Base-by-base conservation (phyloP, 1,140 invertebrate species). In the Dendrolimus kikuchii region DNA sequence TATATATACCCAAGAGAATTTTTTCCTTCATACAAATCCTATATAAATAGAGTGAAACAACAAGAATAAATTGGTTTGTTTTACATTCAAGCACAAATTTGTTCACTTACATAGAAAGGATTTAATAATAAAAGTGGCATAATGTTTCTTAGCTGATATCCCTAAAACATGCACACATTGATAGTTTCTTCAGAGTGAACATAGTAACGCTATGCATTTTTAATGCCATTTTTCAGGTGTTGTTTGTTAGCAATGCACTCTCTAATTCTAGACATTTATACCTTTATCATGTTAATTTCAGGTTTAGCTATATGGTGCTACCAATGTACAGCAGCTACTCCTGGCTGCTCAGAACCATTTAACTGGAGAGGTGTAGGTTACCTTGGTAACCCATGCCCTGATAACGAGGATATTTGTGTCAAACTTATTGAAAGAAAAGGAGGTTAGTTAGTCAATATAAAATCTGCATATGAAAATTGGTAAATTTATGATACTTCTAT, bases 371-470 rank as follows among this genome's bases (percentile, higher is more conserved):
- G 91, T 46, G 79, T 90, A 40, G 89, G 90, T 0, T 90, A 88
- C 51, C 68, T 90, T 8, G 90, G 90, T 0, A 94, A 91, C 76
- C 91, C 94, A 55, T 98, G 96, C 79, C 94, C 94, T 1, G 93
- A 95, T 68, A 86, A 89, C 56, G 90, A 96, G 83, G 96, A 98
- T 77, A 93, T 95, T 66, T 98, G 96, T 89, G 94, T 98, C 0
- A 97, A 98, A 88, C 89, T 98, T 40, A 93, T 95, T 58, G 95
- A 98, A 84, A 89, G 89, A 53, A 95, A 95, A 91, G 95, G 93
- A 90, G 93, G 95, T 96, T 55, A 57, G 56, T 44, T 41, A 38
- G 5, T 41, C 47, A 46, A n/a, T 50, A 40, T 51, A 56, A 52
- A 41, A 9, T 57, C 23, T 38, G 40, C 53, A 45, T 5, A 40